phyloP scores from a whole-genome alignment of 1,140 invertebrate genomes.

The Cyclargus thomasi region DNA sequence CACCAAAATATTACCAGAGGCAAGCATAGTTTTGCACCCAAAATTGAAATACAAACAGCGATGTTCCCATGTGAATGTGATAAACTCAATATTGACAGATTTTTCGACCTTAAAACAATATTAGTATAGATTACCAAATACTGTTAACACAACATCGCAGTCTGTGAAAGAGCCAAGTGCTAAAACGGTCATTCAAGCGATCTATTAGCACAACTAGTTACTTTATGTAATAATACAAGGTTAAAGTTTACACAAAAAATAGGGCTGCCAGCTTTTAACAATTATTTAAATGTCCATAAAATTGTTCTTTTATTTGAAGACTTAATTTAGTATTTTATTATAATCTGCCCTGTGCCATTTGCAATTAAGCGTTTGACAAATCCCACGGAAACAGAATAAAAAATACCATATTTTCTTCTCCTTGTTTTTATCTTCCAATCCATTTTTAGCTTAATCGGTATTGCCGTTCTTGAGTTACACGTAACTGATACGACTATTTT shows the following conservation, averaged over 20 bases:
- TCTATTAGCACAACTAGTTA: conserved; percentile 34
- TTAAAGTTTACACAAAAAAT: background rate
- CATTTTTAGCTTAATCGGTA: too few relatives aligned
- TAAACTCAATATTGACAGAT: conserved; percentile 14
- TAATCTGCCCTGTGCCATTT: too few relatives aligned
- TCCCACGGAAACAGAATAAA: too few relatives aligned
- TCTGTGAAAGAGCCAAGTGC: conserved; percentile 24
- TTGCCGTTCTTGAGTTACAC: too few relatives aligned
- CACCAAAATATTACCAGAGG: background rate
- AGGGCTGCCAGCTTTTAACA: background rate
- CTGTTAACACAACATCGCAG: conserved; percentile 26
- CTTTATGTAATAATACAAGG: conserved; percentile 30
- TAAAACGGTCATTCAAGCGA: conserved; percentile 28
- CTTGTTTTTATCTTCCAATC: too few relatives aligned
- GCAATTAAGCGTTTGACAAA: too few relatives aligned
- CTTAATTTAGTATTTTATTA: too few relatives aligned
- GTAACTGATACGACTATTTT: too few relatives aligned
- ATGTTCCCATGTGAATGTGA: background rate
- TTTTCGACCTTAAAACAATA: conserved; percentile 21
- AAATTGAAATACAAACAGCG: background rate
- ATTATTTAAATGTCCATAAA: background rate
- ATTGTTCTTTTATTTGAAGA: background rate
- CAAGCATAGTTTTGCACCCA: background rate
- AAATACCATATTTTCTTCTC: too few relatives aligned
- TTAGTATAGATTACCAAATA: conserved; percentile 18